These are phyloP conservation scores for Mugil cephalus DNA, from an alignment of 2,113 vertebrate species.

Conservation along the genomic window DNA sequence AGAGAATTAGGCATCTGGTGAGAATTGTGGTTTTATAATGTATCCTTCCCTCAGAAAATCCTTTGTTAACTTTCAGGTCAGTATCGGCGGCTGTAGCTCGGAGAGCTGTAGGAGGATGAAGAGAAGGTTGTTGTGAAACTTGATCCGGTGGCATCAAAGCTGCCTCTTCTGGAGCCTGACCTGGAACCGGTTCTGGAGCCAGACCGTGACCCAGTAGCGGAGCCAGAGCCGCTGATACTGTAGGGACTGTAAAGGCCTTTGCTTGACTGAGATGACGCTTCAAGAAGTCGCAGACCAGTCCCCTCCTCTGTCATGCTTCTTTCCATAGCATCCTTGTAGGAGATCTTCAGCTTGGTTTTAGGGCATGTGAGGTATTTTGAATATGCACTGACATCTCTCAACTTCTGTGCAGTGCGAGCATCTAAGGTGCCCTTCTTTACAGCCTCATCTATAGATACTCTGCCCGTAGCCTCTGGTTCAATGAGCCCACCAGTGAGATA, in stretches of 20 bases:
- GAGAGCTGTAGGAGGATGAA: conserved; percentile 92
- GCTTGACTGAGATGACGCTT: conserved; percentile 94
- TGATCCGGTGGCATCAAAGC: conserved; percentile 93
- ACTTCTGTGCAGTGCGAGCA: conserved; percentile 93
- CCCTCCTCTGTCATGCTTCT: conserved; percentile 97
- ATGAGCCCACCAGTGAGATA: conserved; percentile 96
- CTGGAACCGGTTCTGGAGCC: conserved; percentile 93
- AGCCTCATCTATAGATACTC: conserved; percentile 92
- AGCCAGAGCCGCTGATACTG: conserved; percentile 92
- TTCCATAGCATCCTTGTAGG: conserved; percentile 98
- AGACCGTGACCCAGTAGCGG: conserved; percentile 89
- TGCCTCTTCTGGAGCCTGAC: conserved; percentile 92
- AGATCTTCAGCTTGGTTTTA: conserved; percentile 98
- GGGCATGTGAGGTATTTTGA: conserved; percentile 98
- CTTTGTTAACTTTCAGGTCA: conserved; percentile 47
- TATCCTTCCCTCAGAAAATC: conserved; percentile 61
- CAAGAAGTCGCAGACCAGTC: conserved; percentile 90
- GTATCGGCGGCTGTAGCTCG: conserved; percentile 91
- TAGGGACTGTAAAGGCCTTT: conserved; percentile 98
- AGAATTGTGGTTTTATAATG: conserved; percentile 60
- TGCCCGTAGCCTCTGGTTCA: conserved; percentile 88
- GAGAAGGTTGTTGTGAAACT: conserved; percentile 92
- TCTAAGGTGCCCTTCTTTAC: conserved; percentile 94
- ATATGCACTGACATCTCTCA: conserved; percentile 92
- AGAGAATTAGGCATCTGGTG: conserved; percentile 81